A percentile compares a stretch with the other conserved stretches of the same genome.
Evolutionary conservation across 2,797 vertebrate genomes (phyloP).

Genomic region (Telmatherina bonti): DNA sequence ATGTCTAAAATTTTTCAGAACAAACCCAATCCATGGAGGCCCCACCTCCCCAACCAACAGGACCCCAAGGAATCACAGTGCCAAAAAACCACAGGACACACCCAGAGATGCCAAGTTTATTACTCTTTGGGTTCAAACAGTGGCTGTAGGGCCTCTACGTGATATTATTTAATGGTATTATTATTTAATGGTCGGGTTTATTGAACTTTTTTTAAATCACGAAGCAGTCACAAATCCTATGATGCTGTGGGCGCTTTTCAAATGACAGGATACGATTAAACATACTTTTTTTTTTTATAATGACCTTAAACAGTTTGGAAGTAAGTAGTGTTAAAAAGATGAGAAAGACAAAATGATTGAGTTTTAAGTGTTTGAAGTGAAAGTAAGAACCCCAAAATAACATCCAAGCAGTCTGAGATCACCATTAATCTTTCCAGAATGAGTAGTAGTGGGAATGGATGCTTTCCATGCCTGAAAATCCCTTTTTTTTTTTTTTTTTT

Average conservation of each 20-base stretch:
- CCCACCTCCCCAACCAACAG: not conserved
- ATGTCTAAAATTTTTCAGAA: not conserved
- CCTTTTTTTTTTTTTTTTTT: not conserved
- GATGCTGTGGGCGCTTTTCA: not conserved
- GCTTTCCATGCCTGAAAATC: too few relatives aligned
- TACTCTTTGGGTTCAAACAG: not conserved
- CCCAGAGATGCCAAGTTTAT: constrained; percentile 7
- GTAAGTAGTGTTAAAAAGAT: not conserved
- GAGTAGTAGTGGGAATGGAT: not conserved
- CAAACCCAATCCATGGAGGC: not conserved
- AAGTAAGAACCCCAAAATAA: not conserved
- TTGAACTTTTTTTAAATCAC: not conserved
- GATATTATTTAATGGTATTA: not conserved
- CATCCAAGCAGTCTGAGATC: not conserved
- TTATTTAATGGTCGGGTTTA: not conserved
- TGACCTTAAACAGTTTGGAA: not conserved
- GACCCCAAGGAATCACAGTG: not conserved
- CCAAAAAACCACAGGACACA: not conserved
- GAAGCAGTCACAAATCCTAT: not conserved
- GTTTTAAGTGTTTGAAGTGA: not conserved
- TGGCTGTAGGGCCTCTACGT: not conserved
- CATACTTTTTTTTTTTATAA: not conserved
- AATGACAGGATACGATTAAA: not conserved
- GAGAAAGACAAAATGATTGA: not conserved
- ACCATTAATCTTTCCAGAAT: not conserved